phyloP scores from a whole-genome alignment of 2,888 invertebrate species.

The Drosophila siamana region DNA sequence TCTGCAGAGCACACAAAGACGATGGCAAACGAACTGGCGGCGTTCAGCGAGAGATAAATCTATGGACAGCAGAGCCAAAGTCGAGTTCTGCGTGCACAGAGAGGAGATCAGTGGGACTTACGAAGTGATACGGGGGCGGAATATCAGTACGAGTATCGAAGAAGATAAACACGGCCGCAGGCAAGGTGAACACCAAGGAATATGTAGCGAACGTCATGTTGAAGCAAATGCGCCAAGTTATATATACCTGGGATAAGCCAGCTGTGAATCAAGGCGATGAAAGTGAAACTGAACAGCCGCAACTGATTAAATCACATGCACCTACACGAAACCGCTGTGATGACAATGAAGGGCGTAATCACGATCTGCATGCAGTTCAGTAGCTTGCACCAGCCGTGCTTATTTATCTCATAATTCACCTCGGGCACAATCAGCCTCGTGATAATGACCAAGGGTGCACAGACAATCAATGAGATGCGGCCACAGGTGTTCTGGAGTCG shows the following conservation, averaged over 20 bases:
- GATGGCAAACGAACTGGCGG: constrained; percentile 24
- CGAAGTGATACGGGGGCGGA: constrained; percentile 51
- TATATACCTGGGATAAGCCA: not conserved
- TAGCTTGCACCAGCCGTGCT: constrained; percentile 81
- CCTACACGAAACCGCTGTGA: constrained; percentile 52
- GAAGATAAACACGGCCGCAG: constrained; percentile 40
- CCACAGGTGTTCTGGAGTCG: not conserved
- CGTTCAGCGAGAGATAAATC: constrained; percentile 14
- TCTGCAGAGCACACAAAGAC: constrained; percentile 43
- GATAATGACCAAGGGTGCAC: constrained; percentile 51
- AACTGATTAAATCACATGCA: too few species aligned
- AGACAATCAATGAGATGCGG: constrained; percentile 28
- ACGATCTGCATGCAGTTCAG: constrained; percentile 72
- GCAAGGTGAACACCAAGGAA: constrained; percentile 46
- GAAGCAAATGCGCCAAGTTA: constrained; percentile 14
- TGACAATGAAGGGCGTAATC: constrained; percentile 49
- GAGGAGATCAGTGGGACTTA: constrained; percentile 10
- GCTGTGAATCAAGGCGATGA: constrained; percentile 13
- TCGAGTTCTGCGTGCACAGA: not conserved
- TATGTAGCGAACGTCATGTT: constrained; percentile 16
- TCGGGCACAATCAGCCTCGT: constrained; percentile 59
- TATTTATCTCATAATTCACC: constrained; percentile 65
- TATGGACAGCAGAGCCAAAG: not conserved
- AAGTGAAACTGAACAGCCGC: too few species aligned
- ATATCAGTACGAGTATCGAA: constrained; percentile 47